Conservation (phyloP, 2,797 vertebrate genomes). For the Adelosebastes latens region DNA sequence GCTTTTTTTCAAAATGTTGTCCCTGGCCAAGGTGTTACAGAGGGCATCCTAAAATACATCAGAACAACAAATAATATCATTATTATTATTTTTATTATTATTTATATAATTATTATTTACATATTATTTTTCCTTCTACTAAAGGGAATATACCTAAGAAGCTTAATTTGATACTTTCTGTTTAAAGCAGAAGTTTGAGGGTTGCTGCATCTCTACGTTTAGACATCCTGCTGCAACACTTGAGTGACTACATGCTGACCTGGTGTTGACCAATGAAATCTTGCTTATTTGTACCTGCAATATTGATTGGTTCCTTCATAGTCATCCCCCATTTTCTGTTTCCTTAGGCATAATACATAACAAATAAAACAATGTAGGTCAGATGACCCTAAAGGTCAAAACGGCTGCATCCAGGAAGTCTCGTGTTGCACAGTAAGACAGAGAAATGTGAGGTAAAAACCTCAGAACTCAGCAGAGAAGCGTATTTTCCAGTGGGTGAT, state of each 20-base stretch:
- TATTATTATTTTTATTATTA: too few relatives aligned
- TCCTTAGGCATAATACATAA: background rate
- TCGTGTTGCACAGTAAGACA: background rate
- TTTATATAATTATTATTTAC: too few relatives aligned
- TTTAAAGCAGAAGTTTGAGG: background rate
- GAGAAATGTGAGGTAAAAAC: background rate
- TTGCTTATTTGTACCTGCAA: background rate
- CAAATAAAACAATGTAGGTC: background rate
- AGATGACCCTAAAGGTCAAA: slow-evolving; percentile 22
- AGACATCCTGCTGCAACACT: background rate
- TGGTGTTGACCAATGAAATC: background rate
- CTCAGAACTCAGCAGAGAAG: background rate
- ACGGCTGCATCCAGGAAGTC: slow-evolving; percentile 2
- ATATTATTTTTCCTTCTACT: too few relatives aligned
- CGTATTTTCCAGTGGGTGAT: slow-evolving; percentile 28
- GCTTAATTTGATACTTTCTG: background rate
- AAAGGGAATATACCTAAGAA: background rate
- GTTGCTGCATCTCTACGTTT: background rate
- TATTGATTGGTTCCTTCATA: slow-evolving; percentile 2
- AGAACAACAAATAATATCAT: too few relatives aligned
- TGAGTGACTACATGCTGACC: slow-evolving; percentile 4
- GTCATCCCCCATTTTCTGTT: background rate
- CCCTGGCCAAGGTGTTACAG: too few relatives aligned
- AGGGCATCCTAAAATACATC: too few relatives aligned
- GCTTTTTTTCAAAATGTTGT: too few relatives aligned